These are phyloP conservation scores for Bubo scandiacus DNA, from an alignment of 2,113 vertebrate genomes.

Conservation along the genomic window DNA sequence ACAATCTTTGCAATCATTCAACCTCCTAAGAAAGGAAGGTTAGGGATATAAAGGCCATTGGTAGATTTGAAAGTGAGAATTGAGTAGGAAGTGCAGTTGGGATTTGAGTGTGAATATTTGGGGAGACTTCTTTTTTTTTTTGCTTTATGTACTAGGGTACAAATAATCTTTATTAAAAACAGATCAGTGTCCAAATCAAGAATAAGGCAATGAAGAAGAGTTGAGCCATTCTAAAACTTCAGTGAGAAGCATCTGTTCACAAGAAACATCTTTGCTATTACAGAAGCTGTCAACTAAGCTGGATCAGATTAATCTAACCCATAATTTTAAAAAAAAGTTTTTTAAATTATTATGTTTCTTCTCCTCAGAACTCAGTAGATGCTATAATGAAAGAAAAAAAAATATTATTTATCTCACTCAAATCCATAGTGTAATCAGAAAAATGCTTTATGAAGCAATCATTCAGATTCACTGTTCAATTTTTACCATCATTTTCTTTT, in stretches of 20 bases:
- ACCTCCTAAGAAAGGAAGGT: background rate
- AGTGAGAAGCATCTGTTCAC: background rate
- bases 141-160: background rate
- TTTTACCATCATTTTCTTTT: background rate
- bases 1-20: background rate
- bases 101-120: background rate
- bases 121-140: background rate
- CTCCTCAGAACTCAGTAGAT: background rate
- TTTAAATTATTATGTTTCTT: background rate
- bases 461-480: background rate
- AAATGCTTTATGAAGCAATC: background rate
- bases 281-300: background rate
- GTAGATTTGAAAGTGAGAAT: background rate
- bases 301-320: background rate
- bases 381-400: background rate
- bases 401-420: background rate
- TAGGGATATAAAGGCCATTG: background rate
- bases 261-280: background rate
- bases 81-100: background rate
- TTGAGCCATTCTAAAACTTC: background rate
- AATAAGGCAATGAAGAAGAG: background rate
- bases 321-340: background rate
- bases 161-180: background rate
- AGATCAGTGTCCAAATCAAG: background rate
- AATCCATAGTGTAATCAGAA: background rate